Evolutionary conservation across 2,888 invertebrate species (phyloP), one percentile per base, ranked within the genome.

Genomic region (Drosophila austrosaltans): DNA sequence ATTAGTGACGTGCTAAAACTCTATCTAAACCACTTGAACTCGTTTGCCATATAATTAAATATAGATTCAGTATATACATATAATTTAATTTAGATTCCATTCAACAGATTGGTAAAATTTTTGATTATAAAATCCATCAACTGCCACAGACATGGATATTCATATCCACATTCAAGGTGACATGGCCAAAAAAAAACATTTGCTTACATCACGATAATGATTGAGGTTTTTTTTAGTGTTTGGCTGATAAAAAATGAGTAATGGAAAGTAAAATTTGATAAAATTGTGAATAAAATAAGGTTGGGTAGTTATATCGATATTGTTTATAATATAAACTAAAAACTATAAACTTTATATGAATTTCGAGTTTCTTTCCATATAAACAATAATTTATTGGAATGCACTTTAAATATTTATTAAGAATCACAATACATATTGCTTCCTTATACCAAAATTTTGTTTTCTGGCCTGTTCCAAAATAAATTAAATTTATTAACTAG

Each of bases 1-100:
- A 48, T 25, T 57, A 39, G 39, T 39, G 20, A 22, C 36, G 32
- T 22, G 48, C 22, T 48, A 48, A 48, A 56, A 16, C 16, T 59
- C 56, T 80, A 80, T 78, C 67, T 56, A 65, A 44, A 42, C 12
- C 66, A 22, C 72, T 65, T 66, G 59, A 61, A 30, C 30, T 20
- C n/a, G 8, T 60, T 60, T 59, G 16, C 28, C 28, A 12, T 48
- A 68, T 65, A 63, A 70, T 63, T 66, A 39, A 58, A 65, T 65
- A 62, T 56, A 64, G 57, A 48, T 71, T 63, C n/a, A 20, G 5
- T 28, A 12, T 16, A 16, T 16, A 48, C 40, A 62, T 28, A 48
- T 28, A 3, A n/a, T 70, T 70, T 44, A 57, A 73, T 71, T 76
- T 56, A 63, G 61, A 64, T 72, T 59, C 28, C 22, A 25, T 58